Evolutionary conservation across 2,888 invertebrate species (phyloP).

Genomic region (Drosophila koepferae): DNA sequence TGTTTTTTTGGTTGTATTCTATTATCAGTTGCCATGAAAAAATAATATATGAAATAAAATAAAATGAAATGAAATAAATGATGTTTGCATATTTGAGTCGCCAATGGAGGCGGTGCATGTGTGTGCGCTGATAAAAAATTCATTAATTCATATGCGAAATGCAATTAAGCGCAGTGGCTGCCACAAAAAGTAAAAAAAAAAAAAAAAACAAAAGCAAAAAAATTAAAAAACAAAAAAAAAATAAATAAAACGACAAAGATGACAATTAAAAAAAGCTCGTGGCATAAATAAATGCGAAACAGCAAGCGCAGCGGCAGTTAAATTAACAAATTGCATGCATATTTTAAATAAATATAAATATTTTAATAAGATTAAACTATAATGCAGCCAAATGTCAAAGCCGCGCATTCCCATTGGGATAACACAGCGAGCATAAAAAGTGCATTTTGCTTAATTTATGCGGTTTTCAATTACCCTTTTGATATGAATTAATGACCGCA

Average conservation of each 20-base stretch:
- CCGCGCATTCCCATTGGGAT: slow-evolving; percentile 71
- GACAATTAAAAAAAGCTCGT: slow-evolving; percentile 52
- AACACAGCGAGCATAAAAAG: slow-evolving; percentile 44
- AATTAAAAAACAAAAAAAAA: slow-evolving; percentile 10
- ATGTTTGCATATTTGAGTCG: slow-evolving; percentile 58
- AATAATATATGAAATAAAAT: slow-evolving; percentile 17
- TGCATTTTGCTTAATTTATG: slow-evolving; percentile 71
- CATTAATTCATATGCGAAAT: slow-evolving; percentile 82
- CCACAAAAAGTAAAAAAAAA: slow-evolving; percentile 54
- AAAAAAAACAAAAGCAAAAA: slow-evolving; percentile 39
- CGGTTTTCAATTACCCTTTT: slow-evolving; percentile 80
- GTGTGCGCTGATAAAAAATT: slow-evolving; percentile 76
- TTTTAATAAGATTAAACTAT: slow-evolving; percentile 82
- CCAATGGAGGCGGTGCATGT: slow-evolving; percentile 33
- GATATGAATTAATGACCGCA: slow-evolving; percentile 77
- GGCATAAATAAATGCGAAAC: slow-evolving; percentile 73
- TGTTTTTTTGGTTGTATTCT: slow-evolving; percentile 67
- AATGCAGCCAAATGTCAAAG: slow-evolving; percentile 78
- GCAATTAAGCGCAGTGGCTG: slow-evolving; percentile 80
- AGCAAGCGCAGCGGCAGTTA: slow-evolving; percentile 77
- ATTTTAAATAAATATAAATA: slow-evolving; percentile 81
- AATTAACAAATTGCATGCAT: slow-evolving; percentile 82
- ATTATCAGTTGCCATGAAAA: slow-evolving; percentile 67
- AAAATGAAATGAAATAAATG: slow-evolving; percentile 61
- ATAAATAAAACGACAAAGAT: slow-evolving; percentile 33